Percentiles rank a stretch among this genome's conserved stretches.
These are phyloP conservation scores for Remorina albescens DNA, from an alignment of 2,797 vertebrate genomes.

Conservation along the genomic window DNA sequence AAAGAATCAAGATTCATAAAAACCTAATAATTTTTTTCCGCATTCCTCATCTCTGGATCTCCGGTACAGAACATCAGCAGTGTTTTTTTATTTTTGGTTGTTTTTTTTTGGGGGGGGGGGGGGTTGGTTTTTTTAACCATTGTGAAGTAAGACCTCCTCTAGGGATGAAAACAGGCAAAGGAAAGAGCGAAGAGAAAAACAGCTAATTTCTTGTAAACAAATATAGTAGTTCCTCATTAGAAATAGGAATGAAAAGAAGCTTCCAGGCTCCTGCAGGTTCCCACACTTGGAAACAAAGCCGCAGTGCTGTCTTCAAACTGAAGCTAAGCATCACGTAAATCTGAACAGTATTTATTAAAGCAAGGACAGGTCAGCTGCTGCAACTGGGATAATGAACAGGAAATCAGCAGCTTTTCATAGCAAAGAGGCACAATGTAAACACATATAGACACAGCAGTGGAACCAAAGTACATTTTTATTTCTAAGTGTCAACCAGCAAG, in stretches of 20 bases:
- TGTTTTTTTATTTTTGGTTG: too few relatives aligned
- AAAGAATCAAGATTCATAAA: slow-evolving; percentile 60
- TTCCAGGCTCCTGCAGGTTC: slow-evolving; percentile 29
- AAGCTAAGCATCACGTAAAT: slow-evolving; percentile 3
- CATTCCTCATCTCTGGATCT: slow-evolving; percentile 65
- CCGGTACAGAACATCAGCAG: slow-evolving; percentile 20
- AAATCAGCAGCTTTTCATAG: slow-evolving; percentile 48
- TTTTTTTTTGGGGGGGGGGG: too few relatives aligned
- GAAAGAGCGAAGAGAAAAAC: slow-evolving; percentile 54
- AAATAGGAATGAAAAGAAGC: slow-evolving; percentile 29
- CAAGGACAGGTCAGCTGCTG: slow-evolving; percentile 44
- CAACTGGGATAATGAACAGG: slow-evolving; percentile 52
- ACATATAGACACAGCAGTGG: slow-evolving; percentile 13
- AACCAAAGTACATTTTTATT: slow-evolving; percentile 38
- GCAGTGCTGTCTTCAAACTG: slow-evolving; percentile 9
- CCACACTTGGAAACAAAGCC: slow-evolving; percentile 33
- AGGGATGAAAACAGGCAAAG: slow-evolving; percentile 58
- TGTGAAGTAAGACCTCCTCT: slow-evolving; percentile 61
- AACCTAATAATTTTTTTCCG: slow-evolving; percentile 52
- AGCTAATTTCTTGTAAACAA: slow-evolving; percentile 66
- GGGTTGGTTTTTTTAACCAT: slow-evolving; percentile 35
- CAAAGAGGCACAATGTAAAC: slow-evolving; percentile 20
- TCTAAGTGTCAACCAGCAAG: slow-evolving; percentile 21
- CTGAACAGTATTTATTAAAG: slow-evolving; percentile 47
- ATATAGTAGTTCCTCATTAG: slow-evolving; percentile 60